Conservation (phyloP, 2,113 vertebrate species). For the Ivindomyrus marchei region DNA sequence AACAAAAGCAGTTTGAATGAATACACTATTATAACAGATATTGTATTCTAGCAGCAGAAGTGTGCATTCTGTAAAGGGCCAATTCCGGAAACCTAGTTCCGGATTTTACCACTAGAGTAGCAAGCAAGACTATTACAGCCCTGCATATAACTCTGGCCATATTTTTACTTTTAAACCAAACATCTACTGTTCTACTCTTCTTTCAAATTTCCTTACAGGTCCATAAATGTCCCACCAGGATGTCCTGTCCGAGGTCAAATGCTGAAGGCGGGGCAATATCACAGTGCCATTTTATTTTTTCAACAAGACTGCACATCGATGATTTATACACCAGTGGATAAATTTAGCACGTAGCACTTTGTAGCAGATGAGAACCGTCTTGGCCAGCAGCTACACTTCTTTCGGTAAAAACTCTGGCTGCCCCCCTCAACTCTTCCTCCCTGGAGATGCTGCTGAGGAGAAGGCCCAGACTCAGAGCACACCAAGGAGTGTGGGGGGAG, state of each 20-base stretch:
- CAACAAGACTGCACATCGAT: not conserved
- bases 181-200: not conserved
- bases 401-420: not conserved
- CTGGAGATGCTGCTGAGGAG: not conserved
- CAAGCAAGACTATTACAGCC: not conserved
- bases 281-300: not conserved
- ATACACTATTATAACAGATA: not conserved
- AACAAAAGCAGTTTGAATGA: not conserved
- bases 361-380: not conserved
- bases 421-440: not conserved
- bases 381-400: not conserved
- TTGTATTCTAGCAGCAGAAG: not conserved
- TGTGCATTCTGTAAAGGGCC: not conserved
- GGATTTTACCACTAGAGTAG: not conserved
- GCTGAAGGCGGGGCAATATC: not conserved
- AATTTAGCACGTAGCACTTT: not conserved
- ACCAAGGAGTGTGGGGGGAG: not conserved
- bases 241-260: not conserved
- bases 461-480: not conserved
- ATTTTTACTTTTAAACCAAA: conserved; percentile 7
- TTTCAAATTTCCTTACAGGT: not conserved
- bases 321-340: not conserved
- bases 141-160: not conserved
- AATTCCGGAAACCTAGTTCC: not conserved
- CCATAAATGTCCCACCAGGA: conserved; percentile 3